Evolutionary conservation across 2,797 vertebrate genomes (phyloP).

Genomic region (Sciurus carolinensis): DNA sequence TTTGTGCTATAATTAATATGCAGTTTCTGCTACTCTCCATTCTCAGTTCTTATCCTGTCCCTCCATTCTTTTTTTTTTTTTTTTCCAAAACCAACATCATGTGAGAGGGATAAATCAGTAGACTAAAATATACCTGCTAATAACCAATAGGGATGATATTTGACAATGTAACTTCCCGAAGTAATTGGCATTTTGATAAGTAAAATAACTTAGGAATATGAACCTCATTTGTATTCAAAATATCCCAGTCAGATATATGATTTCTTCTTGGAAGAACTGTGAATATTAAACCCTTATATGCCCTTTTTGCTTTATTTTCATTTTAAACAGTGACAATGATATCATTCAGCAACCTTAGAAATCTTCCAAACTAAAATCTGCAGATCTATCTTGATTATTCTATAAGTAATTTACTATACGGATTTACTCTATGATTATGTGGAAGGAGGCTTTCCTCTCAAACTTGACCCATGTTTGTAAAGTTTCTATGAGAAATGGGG

Average conservation of each 20-base stretch:
- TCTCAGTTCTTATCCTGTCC: not conserved
- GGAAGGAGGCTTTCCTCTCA: conserved; percentile 52
- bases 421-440: not conserved
- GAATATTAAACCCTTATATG: conserved; percentile 23
- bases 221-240: conserved; percentile 61
- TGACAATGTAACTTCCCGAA: conserved; percentile 25
- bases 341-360: conserved; percentile 40
- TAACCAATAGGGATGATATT: conserved; percentile 20
- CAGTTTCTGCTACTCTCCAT: not conserved
- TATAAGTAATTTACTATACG: not conserved
- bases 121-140: not conserved
- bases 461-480: conserved; percentile 34
- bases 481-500: not conserved
- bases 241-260: conserved; percentile 31
- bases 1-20: conserved; percentile 58
- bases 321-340: conserved; percentile 61
- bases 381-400: conserved; percentile 38
- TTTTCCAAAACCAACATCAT: not conserved
- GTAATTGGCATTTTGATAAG: conserved; percentile 55
- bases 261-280: conserved; percentile 44
- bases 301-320: conserved; percentile 53
- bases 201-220: conserved; percentile 57
- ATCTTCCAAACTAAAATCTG: conserved; percentile 56
- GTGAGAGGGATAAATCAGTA: conserved; percentile 5
- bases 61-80: not conserved